These are phyloP conservation scores for Pungitius pungitius DNA, from an alignment of 2,113 vertebrate genomes.

Conservation along the genomic window DNA sequence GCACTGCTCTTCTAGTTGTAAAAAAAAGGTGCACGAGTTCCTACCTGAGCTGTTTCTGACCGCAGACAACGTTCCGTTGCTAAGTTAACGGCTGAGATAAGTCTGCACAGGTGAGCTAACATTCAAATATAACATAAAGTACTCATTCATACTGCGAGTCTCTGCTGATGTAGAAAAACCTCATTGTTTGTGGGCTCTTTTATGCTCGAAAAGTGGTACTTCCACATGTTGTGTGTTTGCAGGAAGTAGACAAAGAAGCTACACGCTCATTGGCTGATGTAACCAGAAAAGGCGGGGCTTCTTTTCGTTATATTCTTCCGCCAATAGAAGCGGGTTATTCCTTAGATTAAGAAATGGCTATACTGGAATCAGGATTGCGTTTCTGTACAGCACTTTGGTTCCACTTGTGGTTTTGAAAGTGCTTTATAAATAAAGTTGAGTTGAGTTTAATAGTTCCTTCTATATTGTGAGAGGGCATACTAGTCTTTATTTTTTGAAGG, in stretches of 20 bases:
- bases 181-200: fast-evolving
- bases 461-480: too few relatives aligned
- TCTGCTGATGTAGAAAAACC: neutral
- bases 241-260: constrained; percentile 20
- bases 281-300: constrained; percentile 38
- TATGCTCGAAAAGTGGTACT: neutral
- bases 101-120: neutral
- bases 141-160: neutral
- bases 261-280: constrained; percentile 14
- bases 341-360: too few relatives aligned
- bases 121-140: neutral
- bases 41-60: neutral
- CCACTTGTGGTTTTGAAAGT: too few relatives aligned
- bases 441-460: too few relatives aligned
- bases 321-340: too few relatives aligned
- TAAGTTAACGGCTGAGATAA: neutral
- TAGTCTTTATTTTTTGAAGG: too few relatives aligned
- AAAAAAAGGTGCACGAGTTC: neutral
- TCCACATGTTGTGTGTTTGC: neutral
- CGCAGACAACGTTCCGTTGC: neutral
- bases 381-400: too few relatives aligned
- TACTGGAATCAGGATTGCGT: too few relatives aligned
- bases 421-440: too few relatives aligned
- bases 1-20: too few relatives aligned
- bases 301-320: neutral